Evolutionary conservation across 2,797 vertebrate species (phyloP), one percentile per base, ranked within the genome.

Genomic region (Diceros bicornis): DNA sequence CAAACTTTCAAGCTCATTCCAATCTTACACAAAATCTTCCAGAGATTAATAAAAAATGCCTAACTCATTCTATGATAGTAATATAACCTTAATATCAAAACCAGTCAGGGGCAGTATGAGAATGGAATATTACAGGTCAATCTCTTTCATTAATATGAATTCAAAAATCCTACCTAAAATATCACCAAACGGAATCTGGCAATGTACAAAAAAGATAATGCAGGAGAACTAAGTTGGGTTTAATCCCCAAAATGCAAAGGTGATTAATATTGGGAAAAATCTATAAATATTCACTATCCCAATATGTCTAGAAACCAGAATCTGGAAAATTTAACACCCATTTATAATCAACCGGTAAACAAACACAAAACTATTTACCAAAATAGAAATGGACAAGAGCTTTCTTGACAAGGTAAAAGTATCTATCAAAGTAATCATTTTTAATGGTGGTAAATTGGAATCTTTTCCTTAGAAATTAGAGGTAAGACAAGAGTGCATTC

Each of bases 311-410:
- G 64, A 89, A 94, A 69, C 64, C 77, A 59, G 20, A 87, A 57
- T 90, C 34, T 85, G 25, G 68, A 94, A 55, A 74, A 47, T 44
- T 44, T 84, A 83, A 66, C 16, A 66, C 21, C 9, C 23, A 37
- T 50, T 79, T 94, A 47, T 79, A 74, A 61, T 64, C 52, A 75
- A 55, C 71, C 44, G 89, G 20, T 85, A 78, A 72, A 88, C 21
- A 89, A 82, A 66, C 62, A 61, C 57, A 72, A 69, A 82, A 94
- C 78, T 32, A 44, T 81, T 61, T 88, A 66, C 64, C 88, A 72
- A 84, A 62, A 34, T 37, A 34, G 3, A 94, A 85, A 78, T 47
- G 23, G 25, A 52, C n/a, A 64, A 66, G 59, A 71, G 9, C 27
- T 64, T 89, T 34, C 47, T 85, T 84, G 37, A 29, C 14, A 34